These are phyloP conservation scores for Mobula birostris DNA, from an alignment of 2,113 vertebrate genomes.

Conservation along the genomic window DNA sequence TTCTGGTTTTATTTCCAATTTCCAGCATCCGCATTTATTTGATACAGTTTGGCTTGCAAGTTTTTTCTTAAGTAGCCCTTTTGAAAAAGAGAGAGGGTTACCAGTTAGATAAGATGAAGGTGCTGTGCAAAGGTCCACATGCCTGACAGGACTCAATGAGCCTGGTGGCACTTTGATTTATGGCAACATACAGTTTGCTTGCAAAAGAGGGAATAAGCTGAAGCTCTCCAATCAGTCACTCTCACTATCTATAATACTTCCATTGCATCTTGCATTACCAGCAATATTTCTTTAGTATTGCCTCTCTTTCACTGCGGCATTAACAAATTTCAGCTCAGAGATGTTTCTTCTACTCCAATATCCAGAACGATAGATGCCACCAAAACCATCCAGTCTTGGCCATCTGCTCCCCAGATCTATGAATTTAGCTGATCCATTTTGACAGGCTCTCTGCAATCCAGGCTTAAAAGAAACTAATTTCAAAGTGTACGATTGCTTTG, in stretches of 20 bases:
- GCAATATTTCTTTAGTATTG: not conserved
- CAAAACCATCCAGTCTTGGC: not conserved
- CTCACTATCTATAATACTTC: not conserved
- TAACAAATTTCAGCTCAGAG: not conserved
- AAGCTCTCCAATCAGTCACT: slow-evolving; percentile 12
- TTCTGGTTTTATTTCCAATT: no score
- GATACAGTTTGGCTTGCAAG: no score
- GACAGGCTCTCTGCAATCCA: not conserved
- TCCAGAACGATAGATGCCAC: not conserved
- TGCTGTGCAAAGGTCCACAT: not conserved
- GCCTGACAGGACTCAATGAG: not conserved
- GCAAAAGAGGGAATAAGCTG: not conserved
- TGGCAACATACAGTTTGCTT: not conserved
- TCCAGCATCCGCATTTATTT: no score
- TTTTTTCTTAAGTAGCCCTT: not conserved
- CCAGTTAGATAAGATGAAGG: not conserved
- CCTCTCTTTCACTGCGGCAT: not conserved
- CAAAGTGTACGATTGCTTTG: not conserved
- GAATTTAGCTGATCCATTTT: not conserved
- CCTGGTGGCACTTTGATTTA: slow-evolving; percentile 10
- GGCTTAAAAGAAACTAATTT: not conserved
- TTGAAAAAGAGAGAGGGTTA: not conserved
- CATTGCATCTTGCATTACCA: not conserved
- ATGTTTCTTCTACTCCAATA: not conserved
- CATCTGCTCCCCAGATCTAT: not conserved